Percentiles rank a stretch among this genome's conserved stretches.
Conservation (phyloP, 1,140 invertebrate species). For the Venustaconcha ellipsiformis region DNA sequence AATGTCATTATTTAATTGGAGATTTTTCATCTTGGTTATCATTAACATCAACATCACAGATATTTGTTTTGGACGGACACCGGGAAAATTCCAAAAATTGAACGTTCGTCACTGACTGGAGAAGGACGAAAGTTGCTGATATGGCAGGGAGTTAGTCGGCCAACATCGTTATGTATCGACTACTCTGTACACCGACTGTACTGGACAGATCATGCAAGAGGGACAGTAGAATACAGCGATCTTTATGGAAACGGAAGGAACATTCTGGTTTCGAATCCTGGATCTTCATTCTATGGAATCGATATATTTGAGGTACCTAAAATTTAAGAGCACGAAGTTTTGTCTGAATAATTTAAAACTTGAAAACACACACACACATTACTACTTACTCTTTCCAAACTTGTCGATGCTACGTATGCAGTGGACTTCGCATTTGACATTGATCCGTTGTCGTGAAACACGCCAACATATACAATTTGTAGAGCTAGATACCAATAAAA, state of each 20-base stretch:
- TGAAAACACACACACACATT: too few species aligned
- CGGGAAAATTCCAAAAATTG: constrained; percentile 14
- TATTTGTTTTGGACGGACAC: constrained; percentile 28
- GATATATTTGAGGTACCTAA: constrained; percentile 11
- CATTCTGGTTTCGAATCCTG: constrained; percentile 13
- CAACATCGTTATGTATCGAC: constrained; percentile 12
- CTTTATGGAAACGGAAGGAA: constrained; percentile 8
- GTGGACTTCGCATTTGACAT: too few species aligned
- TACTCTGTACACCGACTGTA: background rate
- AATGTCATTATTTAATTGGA: too few species aligned
- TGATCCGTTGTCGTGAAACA: too few species aligned
- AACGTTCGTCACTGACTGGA: constrained; percentile 21
- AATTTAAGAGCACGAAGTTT: too few species aligned
- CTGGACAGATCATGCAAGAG: constrained; percentile 18
- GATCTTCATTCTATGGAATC: constrained; percentile 11
- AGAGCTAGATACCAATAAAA: too few species aligned
- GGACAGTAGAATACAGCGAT: constrained; percentile 18
- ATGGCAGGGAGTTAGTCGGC: constrained; percentile 15
- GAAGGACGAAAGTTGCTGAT: constrained; percentile 4
- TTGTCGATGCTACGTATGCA: too few species aligned
- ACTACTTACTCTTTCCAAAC: too few species aligned
- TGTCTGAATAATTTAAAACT: too few species aligned
- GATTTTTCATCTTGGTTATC: too few species aligned
- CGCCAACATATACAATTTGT: background rate
- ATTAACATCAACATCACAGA: constrained; percentile 1